phyloP scores from a whole-genome alignment of 1,140 invertebrate species.

The Brachystomella parvula region DNA sequence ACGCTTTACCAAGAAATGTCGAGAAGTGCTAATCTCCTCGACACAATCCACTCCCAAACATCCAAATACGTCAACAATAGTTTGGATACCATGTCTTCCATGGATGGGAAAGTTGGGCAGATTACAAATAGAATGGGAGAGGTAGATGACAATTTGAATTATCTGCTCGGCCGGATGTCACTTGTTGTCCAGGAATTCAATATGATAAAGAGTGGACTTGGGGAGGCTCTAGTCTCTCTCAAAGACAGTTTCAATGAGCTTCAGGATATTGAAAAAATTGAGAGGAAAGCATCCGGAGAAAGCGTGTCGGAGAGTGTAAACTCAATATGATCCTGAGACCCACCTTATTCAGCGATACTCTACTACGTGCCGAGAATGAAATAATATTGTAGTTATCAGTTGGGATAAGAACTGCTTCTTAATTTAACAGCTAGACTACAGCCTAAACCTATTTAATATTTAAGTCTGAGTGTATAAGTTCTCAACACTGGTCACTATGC shows the following conservation, averaged over 20 bases:
- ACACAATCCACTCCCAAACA: slow-evolving; percentile 67
- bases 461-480: no score
- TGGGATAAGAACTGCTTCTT: no score
- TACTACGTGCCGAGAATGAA: no score
- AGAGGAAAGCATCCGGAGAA: slow-evolving; percentile 4
- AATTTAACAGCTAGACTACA: no score
- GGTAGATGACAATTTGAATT: slow-evolving; percentile 77
- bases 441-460: no score
- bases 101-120: slow-evolving; percentile 60
- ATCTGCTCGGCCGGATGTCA: slow-evolving; percentile 65
- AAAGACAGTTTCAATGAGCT: slow-evolving; percentile 18
- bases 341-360: no score
- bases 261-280: slow-evolving; percentile 6
- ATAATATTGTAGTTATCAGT: no score
- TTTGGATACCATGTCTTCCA: slow-evolving; percentile 66
- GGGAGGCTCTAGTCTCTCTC: slow-evolving; percentile 32
- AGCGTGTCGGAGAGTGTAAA: not conserved
- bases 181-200: slow-evolving; percentile 79
- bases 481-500: no score
- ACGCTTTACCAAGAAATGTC: slow-evolving; percentile 78
- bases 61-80: slow-evolving; percentile 72
- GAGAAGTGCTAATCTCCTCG: slow-evolving; percentile 62
- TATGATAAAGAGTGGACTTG: slow-evolving; percentile 56
- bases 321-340: not conserved
- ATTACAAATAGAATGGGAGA: slow-evolving; percentile 72